These are phyloP conservation scores for Sycobia sp. DNA, from an alignment of 1,140 invertebrate species.

Conservation along the genomic window DNA sequence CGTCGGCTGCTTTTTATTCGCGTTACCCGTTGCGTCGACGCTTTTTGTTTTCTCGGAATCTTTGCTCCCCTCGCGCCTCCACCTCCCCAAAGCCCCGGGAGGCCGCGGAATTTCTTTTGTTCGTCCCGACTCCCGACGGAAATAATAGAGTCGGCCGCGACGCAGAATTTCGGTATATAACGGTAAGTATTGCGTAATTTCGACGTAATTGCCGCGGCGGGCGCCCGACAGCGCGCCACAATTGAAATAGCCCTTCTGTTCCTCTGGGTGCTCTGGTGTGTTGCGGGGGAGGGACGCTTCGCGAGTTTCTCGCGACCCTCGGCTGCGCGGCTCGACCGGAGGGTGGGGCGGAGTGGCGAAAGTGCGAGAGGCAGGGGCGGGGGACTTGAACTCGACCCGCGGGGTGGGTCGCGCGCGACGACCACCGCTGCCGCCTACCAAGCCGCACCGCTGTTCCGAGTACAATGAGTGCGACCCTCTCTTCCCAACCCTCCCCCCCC, in stretches of 20 bases:
- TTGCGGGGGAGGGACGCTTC: too few relatives aligned
- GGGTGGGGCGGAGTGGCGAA: neutral
- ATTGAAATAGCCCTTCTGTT: constrained; percentile 50
- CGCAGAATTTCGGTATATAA: constrained; percentile 51
- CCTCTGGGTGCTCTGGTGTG: neutral
- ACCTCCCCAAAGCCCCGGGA: too few relatives aligned
- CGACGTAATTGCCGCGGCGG: constrained; percentile 49
- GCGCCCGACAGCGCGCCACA: constrained; percentile 39
- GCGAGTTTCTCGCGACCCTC: neutral
- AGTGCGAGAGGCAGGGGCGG: neutral
- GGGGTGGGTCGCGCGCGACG: neutral
- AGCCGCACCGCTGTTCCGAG: too few relatives aligned
- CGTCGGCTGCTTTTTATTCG: neutral
- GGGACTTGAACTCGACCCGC: neutral
- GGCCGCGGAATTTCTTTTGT: too few relatives aligned
- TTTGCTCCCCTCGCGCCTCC: too few relatives aligned
- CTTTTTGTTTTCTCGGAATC: too few relatives aligned
- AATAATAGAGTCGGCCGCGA: constrained; percentile 52
- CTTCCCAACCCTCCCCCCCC: neutral
- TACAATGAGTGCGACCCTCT: neutral
- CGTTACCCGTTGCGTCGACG: neutral
- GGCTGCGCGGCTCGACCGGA: too few relatives aligned
- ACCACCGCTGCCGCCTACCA: too few relatives aligned
- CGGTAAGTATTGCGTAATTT: constrained; percentile 54
- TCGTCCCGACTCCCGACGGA: too few relatives aligned